phyloP scores from a whole-genome alignment of 2,888 invertebrate species.

The Aleiodes leptofemur region DNA sequence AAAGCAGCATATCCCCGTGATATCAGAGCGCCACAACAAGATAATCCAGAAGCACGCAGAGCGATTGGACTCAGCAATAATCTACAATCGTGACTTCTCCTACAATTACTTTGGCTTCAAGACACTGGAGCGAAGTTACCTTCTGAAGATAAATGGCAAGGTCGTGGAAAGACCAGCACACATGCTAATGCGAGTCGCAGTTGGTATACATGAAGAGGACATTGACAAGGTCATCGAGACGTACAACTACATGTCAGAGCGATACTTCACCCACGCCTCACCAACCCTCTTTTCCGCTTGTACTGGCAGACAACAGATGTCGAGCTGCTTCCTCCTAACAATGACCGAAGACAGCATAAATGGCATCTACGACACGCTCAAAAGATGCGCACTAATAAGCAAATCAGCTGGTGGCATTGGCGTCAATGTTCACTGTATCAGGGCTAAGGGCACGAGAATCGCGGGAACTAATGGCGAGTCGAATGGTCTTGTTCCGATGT shows the following conservation, averaged over 20 bases:
- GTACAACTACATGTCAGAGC: constrained; percentile 95
- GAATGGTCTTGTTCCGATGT: constrained; percentile 97
- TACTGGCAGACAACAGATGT: constrained; percentile 92
- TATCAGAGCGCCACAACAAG: constrained; percentile 88
- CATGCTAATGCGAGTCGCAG: constrained; percentile 97
- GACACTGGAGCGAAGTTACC: constrained; percentile 96
- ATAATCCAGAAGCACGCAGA: constrained; percentile 92
- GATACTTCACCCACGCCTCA: constrained; percentile 98
- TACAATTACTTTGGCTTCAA: constrained; percentile 99
- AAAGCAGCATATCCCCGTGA: constrained; percentile 85
- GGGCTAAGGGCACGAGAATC: constrained; percentile 93
- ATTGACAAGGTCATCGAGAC: constrained; percentile 95
- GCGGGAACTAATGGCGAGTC: constrained; percentile 96
- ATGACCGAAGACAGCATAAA: constrained; percentile 97
- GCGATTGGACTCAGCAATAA: constrained; percentile 93
- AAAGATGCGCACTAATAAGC: constrained; percentile 95
- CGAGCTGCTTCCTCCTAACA: constrained; percentile 95
- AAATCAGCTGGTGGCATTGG: constrained; percentile 99
- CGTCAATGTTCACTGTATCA: constrained; percentile 95
- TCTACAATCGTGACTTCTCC: constrained; percentile 96
- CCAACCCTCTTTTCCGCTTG: constrained; percentile 98
- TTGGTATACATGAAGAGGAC: constrained; percentile 98
- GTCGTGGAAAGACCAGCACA: constrained; percentile 98
- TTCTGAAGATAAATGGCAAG: constrained; percentile 93
- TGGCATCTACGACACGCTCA: constrained; percentile 94